Percentiles rank a stretch among this genome's conserved stretches.
phyloP scores from a whole-genome alignment of 2,888 invertebrate species.

The Neria commutata region DNA sequence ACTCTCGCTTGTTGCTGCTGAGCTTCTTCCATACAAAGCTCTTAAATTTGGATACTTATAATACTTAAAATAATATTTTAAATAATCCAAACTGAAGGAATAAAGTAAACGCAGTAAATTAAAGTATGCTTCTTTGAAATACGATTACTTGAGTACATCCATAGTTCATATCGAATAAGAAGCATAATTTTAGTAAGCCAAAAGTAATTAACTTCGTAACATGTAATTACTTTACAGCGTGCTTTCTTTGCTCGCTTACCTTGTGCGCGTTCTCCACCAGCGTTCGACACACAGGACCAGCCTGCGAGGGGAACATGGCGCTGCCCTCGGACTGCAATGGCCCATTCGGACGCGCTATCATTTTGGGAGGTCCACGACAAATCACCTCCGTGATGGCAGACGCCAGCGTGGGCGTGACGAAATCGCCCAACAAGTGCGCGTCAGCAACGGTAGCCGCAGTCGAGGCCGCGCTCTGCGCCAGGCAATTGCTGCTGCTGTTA shows the following conservation, averaged over 20 bases:
- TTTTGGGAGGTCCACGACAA: conserved; percentile 59
- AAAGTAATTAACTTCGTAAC: too few species aligned
- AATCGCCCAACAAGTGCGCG: conserved; percentile 59
- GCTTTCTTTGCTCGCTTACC: conserved; percentile 62
- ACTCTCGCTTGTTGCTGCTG: too few species aligned
- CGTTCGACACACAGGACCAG: conserved; percentile 67
- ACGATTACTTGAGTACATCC: too few species aligned
- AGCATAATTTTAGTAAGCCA: too few species aligned
- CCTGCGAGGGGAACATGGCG: conserved; percentile 64
- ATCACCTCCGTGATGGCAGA: conserved; percentile 54
- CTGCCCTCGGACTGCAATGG: conserved; percentile 60
- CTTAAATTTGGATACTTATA: too few species aligned
- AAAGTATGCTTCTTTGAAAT: too few species aligned
- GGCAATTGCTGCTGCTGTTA: conserved; percentile 14
- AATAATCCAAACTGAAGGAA: not conserved
- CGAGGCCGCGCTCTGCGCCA: too few species aligned
- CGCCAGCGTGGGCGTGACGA: conserved; percentile 51
- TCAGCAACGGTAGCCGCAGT: conserved; percentile 42
- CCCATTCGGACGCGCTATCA: conserved; percentile 63
- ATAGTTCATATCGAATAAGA: too few species aligned
- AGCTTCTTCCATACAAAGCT: too few species aligned
- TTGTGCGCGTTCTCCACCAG: conserved; percentile 68
- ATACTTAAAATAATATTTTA: not conserved
- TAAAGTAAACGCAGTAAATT: too few species aligned
- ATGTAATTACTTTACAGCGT: too few species aligned